Conservation (phyloP, 2,888 invertebrate species). For the Polylopha cassiicola region DNA sequence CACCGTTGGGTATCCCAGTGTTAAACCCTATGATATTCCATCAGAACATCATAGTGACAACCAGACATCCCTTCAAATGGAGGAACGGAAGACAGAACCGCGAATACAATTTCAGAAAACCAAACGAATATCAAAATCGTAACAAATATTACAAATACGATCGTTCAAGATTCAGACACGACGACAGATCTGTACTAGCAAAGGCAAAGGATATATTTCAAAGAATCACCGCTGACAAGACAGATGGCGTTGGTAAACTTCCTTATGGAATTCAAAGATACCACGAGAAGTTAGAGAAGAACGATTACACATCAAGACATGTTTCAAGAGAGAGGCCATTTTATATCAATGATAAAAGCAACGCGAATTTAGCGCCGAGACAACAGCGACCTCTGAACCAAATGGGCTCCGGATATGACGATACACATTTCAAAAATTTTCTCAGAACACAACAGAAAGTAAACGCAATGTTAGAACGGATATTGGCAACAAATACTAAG, state of each 20-base stretch:
- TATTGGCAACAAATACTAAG: constrained; percentile 54
- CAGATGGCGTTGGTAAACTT: too few species aligned
- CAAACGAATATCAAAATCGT: neutral
- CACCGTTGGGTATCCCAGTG: constrained; percentile 49
- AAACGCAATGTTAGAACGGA: constrained; percentile 57
- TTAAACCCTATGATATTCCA: constrained; percentile 34
- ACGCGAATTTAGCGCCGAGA: constrained; percentile 38
- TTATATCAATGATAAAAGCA: constrained; percentile 28
- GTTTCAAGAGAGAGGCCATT: constrained; percentile 26
- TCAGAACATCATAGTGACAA: constrained; percentile 51
- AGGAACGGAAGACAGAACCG: constrained; percentile 1
- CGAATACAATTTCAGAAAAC: constrained; percentile 13
- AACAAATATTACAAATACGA: constrained; percentile 1
- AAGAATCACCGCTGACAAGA: too few species aligned
- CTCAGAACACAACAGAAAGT: constrained; percentile 63
- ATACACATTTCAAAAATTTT: constrained; percentile 54
- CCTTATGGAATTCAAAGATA: constrained; percentile 29
- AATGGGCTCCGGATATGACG: constrained; percentile 37
- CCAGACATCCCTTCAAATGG: constrained; percentile 25
- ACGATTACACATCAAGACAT: constrained; percentile 20
- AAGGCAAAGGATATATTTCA: too few species aligned
- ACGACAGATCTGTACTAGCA: neutral
- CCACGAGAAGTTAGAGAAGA: constrained; percentile 48
- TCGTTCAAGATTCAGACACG: neutral
- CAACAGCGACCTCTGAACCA: constrained; percentile 45